Evolutionary conservation across 2,113 vertebrate genomes (phyloP), one percentile per base, ranked within the genome.

Genomic region (Sprattus sprattus): DNA sequence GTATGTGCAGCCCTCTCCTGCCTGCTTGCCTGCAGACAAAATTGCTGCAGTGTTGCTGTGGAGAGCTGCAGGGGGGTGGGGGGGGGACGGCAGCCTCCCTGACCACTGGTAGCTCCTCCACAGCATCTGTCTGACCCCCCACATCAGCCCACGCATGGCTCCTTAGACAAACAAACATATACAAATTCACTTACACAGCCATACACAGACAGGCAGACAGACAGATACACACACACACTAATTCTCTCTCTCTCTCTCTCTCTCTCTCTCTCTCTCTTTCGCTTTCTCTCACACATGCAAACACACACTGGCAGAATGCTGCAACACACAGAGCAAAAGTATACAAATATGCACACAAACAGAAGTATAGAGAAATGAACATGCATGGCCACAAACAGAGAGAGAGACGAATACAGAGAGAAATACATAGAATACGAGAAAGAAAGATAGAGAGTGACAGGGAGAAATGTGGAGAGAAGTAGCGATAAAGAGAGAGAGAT

Each of bases 121-220:
- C 80, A 85, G 86, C 88, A 90, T 91, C 86, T 86, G 82, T 83
- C 67, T 88, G 57, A 91, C 88, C 87, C 82, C 39, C 32, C 60
- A 39, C 11, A 20, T 67, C 81, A 45, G 82, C 88, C 82, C 88
- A 86, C 45, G 75, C 85, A 85, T 86, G 83, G 87, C 88, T 89
- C 88, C 54, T 60, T 60, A 60, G 54, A 60, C 54, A 60, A 60
- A 60, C 54, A 60, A 20, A 60, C 54, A 60, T 60, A 81, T 47
- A 81, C 3, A 44, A 20, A 49, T 46, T 52, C 81, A 49, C 46
- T 15, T 46, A 50, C 16, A 32, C 45, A 82, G 28, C 50, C 81
- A 49, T 52, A 82, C 32, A 81, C 67, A 81, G 5, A 81, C 18
- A 82, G 0, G 44, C 47, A 60, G 9, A 64, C 78, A 39, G 45